Conservation (phyloP, 2,888 invertebrate genomes). For the Salpingus planirostris region DNA sequence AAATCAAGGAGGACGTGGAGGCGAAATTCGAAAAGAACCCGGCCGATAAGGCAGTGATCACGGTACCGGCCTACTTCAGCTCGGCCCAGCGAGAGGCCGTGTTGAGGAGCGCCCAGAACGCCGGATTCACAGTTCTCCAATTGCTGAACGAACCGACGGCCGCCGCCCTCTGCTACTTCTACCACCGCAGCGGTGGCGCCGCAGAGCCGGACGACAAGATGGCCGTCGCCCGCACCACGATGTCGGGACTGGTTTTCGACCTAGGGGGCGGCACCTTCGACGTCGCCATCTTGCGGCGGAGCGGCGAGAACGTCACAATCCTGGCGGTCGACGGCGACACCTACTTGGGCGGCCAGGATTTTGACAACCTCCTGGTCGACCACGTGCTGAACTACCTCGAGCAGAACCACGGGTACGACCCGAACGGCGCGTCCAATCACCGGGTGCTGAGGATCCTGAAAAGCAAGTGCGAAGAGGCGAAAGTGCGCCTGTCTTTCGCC, state of each 20-base stretch:
- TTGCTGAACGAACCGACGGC: conserved; percentile 25
- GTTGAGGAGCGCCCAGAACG: conserved; percentile 19
- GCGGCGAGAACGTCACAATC: conserved; percentile 13
- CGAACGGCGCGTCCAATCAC: conserved; percentile 1
- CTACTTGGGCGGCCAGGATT: conserved; percentile 25
- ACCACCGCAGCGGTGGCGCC: too few species aligned
- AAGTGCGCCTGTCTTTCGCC: conserved; percentile 13
- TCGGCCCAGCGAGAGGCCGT: conserved; percentile 23
- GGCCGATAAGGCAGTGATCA: conserved; percentile 22
- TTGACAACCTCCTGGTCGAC: conserved; percentile 18
- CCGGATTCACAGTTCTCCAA: conserved; percentile 19
- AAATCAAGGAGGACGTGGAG: conserved; percentile 15
- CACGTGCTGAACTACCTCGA: conserved; percentile 12
- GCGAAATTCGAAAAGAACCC: too few species aligned
- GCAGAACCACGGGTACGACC: conserved; percentile 11
- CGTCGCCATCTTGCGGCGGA: conserved; percentile 19
- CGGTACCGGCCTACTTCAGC: conserved; percentile 27
- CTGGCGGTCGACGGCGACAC: conserved; percentile 21
- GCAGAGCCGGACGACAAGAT: conserved; percentile 9
- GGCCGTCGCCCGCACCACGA: conserved; percentile 21
- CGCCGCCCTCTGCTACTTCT: conserved; percentile 21
- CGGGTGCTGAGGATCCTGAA: conserved; percentile 11
- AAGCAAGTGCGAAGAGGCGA: conserved; percentile 17
- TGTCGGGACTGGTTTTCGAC: conserved; percentile 24
- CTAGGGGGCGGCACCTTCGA: too few species aligned